Evolutionary conservation across 2,888 invertebrate species (phyloP).

Genomic region (Clusia tigrina): DNA sequence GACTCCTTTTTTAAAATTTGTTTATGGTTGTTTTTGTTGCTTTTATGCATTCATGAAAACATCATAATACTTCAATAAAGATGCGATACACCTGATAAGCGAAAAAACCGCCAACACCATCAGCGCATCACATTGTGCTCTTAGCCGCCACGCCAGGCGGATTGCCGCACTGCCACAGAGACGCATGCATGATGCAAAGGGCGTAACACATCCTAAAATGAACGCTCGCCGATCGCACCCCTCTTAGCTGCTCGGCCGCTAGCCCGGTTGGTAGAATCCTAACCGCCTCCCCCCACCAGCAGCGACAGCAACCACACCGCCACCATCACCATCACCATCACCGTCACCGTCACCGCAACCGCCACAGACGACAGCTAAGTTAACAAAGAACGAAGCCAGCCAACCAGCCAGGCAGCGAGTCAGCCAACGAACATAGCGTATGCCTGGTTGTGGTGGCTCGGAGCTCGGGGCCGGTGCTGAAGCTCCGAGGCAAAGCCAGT

Average conservation of each 20-base stretch:
- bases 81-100: slow-evolving; percentile 1
- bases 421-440: too few relatives aligned
- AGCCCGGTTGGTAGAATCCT: background rate
- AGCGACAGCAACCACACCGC: slow-evolving; percentile 18
- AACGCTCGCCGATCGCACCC: slow-evolving; percentile 6
- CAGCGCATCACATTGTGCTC: background rate
- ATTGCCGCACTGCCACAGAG: background rate
- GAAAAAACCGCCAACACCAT: background rate
- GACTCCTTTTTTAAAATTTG: too few relatives aligned
- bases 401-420: background rate
- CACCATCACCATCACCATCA: slow-evolving; percentile 23
- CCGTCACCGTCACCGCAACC: slow-evolving; percentile 8
- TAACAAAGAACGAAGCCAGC: background rate
- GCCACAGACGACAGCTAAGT: background rate
- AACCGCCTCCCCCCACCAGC: background rate
- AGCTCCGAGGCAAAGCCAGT: background rate
- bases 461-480: too few relatives aligned
- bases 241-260: background rate
- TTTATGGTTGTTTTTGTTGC: too few relatives aligned
- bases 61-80: background rate
- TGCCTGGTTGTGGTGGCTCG: too few relatives aligned
- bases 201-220: slow-evolving; percentile 3
- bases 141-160: too few relatives aligned
- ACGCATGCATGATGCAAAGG: background rate
- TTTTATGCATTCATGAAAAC: background rate